phyloP scores from a whole-genome alignment of 2,888 invertebrate genomes.

The Orthonychiurus folsomi region DNA sequence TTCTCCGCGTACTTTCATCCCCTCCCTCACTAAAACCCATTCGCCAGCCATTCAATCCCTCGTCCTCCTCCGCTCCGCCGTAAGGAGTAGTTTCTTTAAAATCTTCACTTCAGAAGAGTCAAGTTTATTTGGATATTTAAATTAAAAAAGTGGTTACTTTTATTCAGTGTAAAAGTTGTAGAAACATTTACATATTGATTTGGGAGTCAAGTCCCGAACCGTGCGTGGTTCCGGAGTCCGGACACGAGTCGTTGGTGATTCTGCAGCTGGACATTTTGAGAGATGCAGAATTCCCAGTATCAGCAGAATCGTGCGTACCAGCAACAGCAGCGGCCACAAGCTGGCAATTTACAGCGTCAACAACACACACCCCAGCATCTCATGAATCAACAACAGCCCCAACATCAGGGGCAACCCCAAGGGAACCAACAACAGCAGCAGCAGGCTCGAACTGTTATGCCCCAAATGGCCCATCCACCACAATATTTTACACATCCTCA shows the following conservation, averaged over 20 bases:
- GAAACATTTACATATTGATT: background rate
- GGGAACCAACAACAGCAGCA: slow-evolving; percentile 23
- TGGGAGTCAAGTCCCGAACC: no score
- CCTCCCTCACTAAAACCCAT: no score
- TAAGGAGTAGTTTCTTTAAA: no score
- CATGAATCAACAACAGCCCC: slow-evolving; percentile 17
- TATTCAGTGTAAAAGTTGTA: background rate
- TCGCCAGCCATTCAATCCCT: no score
- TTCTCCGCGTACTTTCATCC: no score
- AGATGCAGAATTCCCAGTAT: background rate
- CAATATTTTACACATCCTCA: slow-evolving; percentile 5
- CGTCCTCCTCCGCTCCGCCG: no score
- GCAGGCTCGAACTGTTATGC: slow-evolving; percentile 5
- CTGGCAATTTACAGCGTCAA: slow-evolving; percentile 7
- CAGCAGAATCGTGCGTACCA: slow-evolving; percentile 16
- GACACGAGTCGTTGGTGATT: background rate
- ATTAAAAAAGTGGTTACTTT: background rate
- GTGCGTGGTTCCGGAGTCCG: slow-evolving; percentile 1
- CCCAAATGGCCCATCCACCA: background rate
- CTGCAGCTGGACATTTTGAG: no score
- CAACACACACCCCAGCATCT: slow-evolving; percentile 3
- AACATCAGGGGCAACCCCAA: slow-evolving; percentile 18
- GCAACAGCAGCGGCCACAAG: slow-evolving; percentile 17
- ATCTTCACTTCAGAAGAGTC: no score
- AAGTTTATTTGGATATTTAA: no score